Evolutionary conservation across 2,797 vertebrate species (phyloP).

Genomic region (Ambastaia sidthimunki): DNA sequence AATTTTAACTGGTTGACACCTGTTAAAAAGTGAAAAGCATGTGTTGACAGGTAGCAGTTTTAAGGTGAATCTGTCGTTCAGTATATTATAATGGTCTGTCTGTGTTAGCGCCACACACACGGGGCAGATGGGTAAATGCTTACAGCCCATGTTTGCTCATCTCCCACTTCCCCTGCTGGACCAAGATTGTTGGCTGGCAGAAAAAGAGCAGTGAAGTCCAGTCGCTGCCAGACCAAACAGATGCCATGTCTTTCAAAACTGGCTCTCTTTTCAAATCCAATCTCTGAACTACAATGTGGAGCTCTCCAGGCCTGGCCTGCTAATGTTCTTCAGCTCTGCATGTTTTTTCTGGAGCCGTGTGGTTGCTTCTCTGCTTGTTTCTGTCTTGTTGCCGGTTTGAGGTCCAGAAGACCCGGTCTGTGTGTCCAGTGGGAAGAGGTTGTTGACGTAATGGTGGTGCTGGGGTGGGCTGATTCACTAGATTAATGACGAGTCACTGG

Average conservation of each 20-base stretch:
- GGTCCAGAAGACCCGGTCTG: slow-evolving; percentile 35
- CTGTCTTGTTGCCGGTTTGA: background rate
- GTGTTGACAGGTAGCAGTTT: slow-evolving; percentile 33
- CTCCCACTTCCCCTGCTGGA: slow-evolving; percentile 58
- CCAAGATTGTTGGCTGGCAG: slow-evolving; percentile 71
- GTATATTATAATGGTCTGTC: slow-evolving; percentile 58
- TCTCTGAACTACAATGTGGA: slow-evolving; percentile 44
- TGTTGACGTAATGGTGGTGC: slow-evolving; percentile 23
- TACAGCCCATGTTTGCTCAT: slow-evolving; percentile 68
- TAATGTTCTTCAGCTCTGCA: slow-evolving; percentile 64
- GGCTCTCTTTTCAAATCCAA: slow-evolving; percentile 69
- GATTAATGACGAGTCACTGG: slow-evolving; percentile 11
- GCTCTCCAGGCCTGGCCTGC: slow-evolving; percentile 48
- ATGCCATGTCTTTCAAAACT: slow-evolving; percentile 77
- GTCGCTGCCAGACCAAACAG: slow-evolving; percentile 76
- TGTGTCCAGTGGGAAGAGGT: background rate
- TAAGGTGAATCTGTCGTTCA: slow-evolving; percentile 58
- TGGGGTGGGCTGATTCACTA: slow-evolving; percentile 22
- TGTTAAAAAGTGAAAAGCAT: background rate
- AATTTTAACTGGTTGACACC: background rate
- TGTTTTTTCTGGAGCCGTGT: slow-evolving; percentile 52
- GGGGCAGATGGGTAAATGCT: slow-evolving; percentile 72
- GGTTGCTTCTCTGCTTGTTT: background rate
- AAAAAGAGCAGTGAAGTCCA: slow-evolving; percentile 62
- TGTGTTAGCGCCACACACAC: slow-evolving; percentile 70